Evolutionary conservation across 2,113 vertebrate species (phyloP).

Genomic region (Butastur rufipennis): DNA sequence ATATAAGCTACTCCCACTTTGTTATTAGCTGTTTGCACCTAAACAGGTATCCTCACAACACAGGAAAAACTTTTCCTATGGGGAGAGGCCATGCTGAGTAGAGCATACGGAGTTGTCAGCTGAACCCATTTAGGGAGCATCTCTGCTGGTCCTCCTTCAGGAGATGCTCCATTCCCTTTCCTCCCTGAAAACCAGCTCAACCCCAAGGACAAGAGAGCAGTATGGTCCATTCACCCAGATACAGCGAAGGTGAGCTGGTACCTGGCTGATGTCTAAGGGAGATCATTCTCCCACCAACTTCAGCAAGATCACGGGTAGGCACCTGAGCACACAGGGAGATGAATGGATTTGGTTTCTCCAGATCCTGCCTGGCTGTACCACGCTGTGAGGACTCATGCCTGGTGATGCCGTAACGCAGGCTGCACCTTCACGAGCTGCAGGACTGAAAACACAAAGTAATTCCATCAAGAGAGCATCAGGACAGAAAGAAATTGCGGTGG

Average conservation of each 20-base stretch:
- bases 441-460: not conserved
- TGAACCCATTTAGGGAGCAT: rapidly evolving
- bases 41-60: not conserved
- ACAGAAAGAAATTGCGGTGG: not conserved
- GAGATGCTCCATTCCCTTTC: not conserved
- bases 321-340: rapidly evolving
- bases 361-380: not conserved
- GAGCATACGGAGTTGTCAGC: not conserved
- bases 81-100: not conserved
- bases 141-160: not conserved
- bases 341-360: not conserved
- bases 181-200: not conserved
- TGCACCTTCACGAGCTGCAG: not conserved
- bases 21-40: not conserved
- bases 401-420: not conserved
- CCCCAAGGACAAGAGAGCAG: rapidly evolving
- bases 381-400: not conserved
- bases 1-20: not conserved
- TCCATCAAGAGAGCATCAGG: not conserved
- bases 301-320: not conserved
- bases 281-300: not conserved
- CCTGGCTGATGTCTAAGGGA: not conserved
- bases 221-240: not conserved
- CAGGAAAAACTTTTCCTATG: not conserved
- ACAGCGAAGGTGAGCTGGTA: not conserved